phyloP scores from a whole-genome alignment of 2,888 invertebrate genomes.

The Drosophila differens region DNA sequence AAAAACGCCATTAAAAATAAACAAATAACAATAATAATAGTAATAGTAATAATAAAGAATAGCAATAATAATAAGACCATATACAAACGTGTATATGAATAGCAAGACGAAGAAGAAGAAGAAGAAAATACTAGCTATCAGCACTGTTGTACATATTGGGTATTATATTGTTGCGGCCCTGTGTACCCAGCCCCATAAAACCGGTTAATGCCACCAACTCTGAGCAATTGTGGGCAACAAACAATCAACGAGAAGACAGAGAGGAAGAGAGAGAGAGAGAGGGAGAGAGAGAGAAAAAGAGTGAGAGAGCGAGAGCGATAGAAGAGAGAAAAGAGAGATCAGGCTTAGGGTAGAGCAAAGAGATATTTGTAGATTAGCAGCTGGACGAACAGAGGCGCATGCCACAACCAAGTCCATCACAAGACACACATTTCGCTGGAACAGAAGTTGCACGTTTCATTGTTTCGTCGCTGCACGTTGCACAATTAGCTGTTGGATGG shows the following conservation, averaged over 20 bases:
- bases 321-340: conserved; percentile 14
- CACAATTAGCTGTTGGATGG: conserved; percentile 16
- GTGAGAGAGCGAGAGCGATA: conserved; percentile 2
- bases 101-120: conserved; percentile 4
- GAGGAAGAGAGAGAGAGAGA: neutral
- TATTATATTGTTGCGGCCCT: conserved; percentile 44
- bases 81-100: neutral
- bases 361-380: conserved; percentile 34
- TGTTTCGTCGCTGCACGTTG: conserved; percentile 33
- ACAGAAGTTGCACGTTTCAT: conserved; percentile 66
- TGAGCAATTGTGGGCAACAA: conserved; percentile 34
- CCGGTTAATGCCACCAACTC: conserved; percentile 49
- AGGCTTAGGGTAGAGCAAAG: conserved; percentile 7
- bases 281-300: neutral
- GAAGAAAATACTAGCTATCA: conserved; percentile 38
- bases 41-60: conserved; percentile 22
- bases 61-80: conserved; percentile 12
- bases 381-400: conserved; percentile 45
- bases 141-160: conserved; percentile 44
- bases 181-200: conserved; percentile 54
- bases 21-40: conserved; percentile 16
- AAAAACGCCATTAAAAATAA: conserved; percentile 6
- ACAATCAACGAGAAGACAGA: neutral
- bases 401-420: conserved; percentile 43
- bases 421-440: conserved; percentile 49